These are phyloP conservation scores for Archilochus colubris DNA, from an alignment of 2,113 vertebrate species.

Conservation along the genomic window DNA sequence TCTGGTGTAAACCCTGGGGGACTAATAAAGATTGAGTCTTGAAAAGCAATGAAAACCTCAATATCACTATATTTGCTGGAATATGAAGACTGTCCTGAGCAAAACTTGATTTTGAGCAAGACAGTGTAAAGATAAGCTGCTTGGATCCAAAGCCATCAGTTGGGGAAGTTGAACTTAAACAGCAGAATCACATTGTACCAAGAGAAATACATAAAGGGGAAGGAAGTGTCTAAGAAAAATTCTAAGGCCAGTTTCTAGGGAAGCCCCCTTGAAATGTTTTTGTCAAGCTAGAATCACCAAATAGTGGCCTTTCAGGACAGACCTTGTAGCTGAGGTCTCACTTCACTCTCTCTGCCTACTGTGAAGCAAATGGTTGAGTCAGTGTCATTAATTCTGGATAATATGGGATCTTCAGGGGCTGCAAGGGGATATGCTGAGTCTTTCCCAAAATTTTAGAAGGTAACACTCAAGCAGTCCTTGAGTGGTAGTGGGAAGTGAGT, in stretches of 20 bases:
- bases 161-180: neutral
- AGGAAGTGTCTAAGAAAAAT: neutral
- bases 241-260: neutral
- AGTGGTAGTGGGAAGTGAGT: neutral
- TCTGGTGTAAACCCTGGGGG: neutral
- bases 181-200: neutral
- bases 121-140: neutral
- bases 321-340: neutral
- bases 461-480: neutral
- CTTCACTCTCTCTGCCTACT: neutral
- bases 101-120: neutral
- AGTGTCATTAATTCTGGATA: neutral
- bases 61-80: neutral
- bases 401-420: neutral
- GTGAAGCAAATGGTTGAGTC: neutral
- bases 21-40: neutral
- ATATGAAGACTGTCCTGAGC: neutral
- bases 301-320: neutral
- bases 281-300: neutral
- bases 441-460: neutral
- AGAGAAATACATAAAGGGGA: neutral
- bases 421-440: neutral
- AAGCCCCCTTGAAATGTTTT: neutral
- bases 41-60: neutral
- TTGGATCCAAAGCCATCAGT: neutral